Conservation (phyloP, 2,113 vertebrate genomes). For the Parotia lawesii region DNA sequence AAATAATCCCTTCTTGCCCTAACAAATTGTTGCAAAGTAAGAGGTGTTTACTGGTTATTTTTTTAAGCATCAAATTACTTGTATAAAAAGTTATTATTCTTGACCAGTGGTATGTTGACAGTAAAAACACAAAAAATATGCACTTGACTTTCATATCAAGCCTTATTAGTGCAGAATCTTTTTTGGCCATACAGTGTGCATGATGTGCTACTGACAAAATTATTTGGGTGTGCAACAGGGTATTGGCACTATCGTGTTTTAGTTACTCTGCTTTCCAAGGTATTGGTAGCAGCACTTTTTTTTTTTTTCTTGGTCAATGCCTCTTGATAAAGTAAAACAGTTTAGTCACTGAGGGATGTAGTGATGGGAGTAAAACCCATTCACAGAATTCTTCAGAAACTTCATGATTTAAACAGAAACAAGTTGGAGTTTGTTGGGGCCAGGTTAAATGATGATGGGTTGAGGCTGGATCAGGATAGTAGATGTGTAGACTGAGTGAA, state of each 20-base stretch:
- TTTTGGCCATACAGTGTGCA: not conserved
- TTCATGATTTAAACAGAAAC: not conserved
- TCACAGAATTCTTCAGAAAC: not conserved
- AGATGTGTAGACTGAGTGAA: not conserved
- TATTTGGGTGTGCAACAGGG: not conserved
- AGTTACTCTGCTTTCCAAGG: not conserved
- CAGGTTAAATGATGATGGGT: not conserved
- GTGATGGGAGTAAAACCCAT: not conserved
- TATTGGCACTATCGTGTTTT: not conserved
- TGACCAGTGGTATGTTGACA: not conserved
- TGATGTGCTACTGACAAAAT: not conserved
- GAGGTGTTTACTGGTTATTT: not conserved
- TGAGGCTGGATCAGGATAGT: not conserved
- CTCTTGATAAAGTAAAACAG: not conserved
- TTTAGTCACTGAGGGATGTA: not conserved
- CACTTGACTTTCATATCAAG: not conserved
- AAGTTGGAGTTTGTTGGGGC: not conserved
- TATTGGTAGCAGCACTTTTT: not conserved
- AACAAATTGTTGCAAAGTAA: not conserved
- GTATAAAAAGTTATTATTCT: not conserved
- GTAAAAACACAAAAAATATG: not conserved
- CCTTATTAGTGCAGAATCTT: not conserved
- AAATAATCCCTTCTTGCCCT: not conserved
- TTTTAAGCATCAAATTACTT: not conserved
- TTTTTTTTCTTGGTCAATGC: not conserved